A percentile compares a stretch with the other conserved stretches of the same genome.
Conservation (phyloP, 1,140 invertebrate species). For the Drosophila azteca region DNA sequence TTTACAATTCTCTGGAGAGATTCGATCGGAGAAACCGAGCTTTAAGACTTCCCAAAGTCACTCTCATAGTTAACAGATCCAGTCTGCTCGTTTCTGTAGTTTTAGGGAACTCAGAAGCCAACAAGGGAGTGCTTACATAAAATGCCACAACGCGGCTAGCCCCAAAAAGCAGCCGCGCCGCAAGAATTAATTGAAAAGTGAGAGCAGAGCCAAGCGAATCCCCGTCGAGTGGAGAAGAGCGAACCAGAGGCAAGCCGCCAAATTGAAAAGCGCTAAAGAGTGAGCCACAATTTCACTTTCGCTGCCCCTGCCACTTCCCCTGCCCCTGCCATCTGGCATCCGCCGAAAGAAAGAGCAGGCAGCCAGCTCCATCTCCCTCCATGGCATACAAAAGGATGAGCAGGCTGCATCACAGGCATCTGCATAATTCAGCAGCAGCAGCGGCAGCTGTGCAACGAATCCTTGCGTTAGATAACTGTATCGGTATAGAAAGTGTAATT, state of each 20-base stretch:
- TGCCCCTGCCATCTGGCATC: not conserved
- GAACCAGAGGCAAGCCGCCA: slow-evolving; percentile 50
- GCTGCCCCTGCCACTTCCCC: not conserved
- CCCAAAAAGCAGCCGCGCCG: slow-evolving; percentile 32
- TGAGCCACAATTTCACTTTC: slow-evolving; percentile 61
- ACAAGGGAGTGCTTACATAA: slow-evolving; percentile 57
- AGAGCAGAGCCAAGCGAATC: slow-evolving; percentile 48
- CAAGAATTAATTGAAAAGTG: slow-evolving; percentile 76
- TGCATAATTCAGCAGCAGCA: slow-evolving; percentile 51
- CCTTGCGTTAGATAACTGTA: slow-evolving; percentile 21
- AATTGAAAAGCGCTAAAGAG: slow-evolving; percentile 57
- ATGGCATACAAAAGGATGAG: slow-evolving; percentile 20
- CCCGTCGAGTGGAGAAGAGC: slow-evolving; percentile 11
- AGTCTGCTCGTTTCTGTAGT: not conserved
- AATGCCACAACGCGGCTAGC: slow-evolving; percentile 39
- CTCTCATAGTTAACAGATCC: not conserved
- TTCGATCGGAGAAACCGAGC: no score
- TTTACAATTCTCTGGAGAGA: no score
- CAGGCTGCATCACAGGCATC: slow-evolving; percentile 11
- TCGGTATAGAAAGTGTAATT: slow-evolving; percentile 63
- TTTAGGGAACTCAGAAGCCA: slow-evolving; percentile 34
- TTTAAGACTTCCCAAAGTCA: no score
- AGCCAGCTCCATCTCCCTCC: not conserved
- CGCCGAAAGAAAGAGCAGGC: not conserved
- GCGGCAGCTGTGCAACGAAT: no score